Base-by-base conservation (phyloP, 2,113 vertebrate species). In the Puntigrus tetrazona region DNA sequence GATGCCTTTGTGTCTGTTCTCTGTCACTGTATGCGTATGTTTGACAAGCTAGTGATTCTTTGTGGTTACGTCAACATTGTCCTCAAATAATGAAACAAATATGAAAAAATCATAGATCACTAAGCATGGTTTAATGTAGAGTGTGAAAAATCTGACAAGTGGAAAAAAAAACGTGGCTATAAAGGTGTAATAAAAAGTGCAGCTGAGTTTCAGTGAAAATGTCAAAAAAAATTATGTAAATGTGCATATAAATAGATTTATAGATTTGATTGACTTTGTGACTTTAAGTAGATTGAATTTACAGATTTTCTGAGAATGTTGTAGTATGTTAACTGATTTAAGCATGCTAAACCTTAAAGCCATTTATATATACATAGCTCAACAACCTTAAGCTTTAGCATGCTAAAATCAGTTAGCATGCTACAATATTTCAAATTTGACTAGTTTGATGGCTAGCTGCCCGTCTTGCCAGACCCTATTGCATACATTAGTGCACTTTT, bases 1-100 rank as follows among this genome's bases (percentile, higher is more conserved):
- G 47, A 47, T 77, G 47, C 70, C 43, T 85, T 63, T 70, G 78
- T 65, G 36, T 50, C n/a, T 14, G 76, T 45, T 72, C 27, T 55
- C 10, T 80, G 52, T 52, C 43, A 70, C 78, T 73, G 34, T 34
- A 74, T 86, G 25, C 50, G 34, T 38, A 34, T 61, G 22, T 34
- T 20, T 57, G 41, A 36, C 73, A 27, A 27, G 1, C 20, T n/a
- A 22, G 34, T 38, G 65, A n/a, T 11, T 38, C 34, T 69, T 69
- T 69, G 34, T 70, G 67, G 67, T 70, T 70, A 70, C 34, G 22
- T 36, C 31, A 36, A 67, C 63, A 67, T 36, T 20, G 63, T 36
- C 20, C 1, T 34, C 9, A 67, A 67, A 67, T 67, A 67, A 67
- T 67, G 7, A 67, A 18, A 34, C 31, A 20, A 34, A 67, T 67